Conservation (phyloP, 2,888 invertebrate genomes). For the Acrobasis repandana region DNA sequence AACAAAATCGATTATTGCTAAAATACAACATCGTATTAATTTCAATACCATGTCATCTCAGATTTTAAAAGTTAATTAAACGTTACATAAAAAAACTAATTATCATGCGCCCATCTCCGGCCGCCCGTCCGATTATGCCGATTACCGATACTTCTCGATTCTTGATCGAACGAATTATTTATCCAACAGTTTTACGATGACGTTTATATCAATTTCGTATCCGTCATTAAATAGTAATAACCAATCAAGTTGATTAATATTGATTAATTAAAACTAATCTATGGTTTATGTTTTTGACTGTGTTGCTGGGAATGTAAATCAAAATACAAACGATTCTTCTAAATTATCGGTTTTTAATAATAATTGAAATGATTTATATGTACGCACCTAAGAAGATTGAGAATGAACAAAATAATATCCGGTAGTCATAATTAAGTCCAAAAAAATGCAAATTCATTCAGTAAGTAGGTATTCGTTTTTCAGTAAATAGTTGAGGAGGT, state of each 20-base stretch:
- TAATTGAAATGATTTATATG: not conserved
- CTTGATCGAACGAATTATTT: conserved; percentile 18
- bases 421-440: too few species aligned
- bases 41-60: not conserved
- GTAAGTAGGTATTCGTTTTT: too few species aligned
- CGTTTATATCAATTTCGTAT: conserved; percentile 23
- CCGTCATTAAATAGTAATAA: conserved; percentile 18
- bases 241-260: conserved; percentile 13
- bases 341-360: not conserved
- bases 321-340: not conserved
- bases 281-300: not conserved
- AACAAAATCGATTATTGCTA: conserved; percentile 20
- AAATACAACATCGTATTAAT: conserved; percentile 3
- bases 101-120: conserved; percentile 13
- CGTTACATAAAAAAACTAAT: conserved; percentile 13
- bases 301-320: not conserved
- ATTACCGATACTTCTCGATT: not conserved
- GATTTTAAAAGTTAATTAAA: conserved; percentile 16
- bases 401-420: too few species aligned
- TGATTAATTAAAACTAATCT: conserved; percentile 13
- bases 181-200: conserved; percentile 22
- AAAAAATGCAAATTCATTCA: too few species aligned
- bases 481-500: too few species aligned
- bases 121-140: conserved; percentile 10
- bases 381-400: too few species aligned